These are phyloP conservation scores for Stenoptilia bipunctidactyla DNA, from an alignment of 2,888 invertebrate genomes.

Conservation along the genomic window DNA sequence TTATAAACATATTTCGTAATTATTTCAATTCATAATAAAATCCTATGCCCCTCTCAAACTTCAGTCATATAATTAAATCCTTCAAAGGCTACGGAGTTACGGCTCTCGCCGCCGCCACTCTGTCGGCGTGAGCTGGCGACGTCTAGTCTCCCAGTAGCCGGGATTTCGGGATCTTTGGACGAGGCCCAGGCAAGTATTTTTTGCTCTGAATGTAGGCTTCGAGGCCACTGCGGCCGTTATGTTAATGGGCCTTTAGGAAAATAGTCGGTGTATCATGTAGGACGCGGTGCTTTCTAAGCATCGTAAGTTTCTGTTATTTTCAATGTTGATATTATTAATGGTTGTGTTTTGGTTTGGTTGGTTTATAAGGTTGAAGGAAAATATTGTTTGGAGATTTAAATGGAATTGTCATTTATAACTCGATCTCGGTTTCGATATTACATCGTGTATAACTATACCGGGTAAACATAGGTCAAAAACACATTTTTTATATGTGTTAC, in stretches of 20 bases:
- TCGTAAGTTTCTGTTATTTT: slow-evolving; percentile 21
- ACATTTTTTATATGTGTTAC: no score
- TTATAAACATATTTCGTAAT: not conserved
- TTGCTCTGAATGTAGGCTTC: slow-evolving; percentile 53
- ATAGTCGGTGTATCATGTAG: slow-evolving; percentile 34
- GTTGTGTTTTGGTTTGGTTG: no score
- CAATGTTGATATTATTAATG: no score
- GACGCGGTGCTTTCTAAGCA: slow-evolving; percentile 55
- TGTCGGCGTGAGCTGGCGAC: slow-evolving; percentile 4
- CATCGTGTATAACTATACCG: no score
- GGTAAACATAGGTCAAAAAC: no score
- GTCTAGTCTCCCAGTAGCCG: slow-evolving; percentile 5
- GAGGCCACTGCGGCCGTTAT: slow-evolving; percentile 57
- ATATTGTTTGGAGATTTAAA: no score
- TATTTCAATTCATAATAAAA: not conserved
- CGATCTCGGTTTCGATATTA: no score
- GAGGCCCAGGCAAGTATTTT: slow-evolving; percentile 58
- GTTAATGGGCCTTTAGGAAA: slow-evolving; percentile 52
- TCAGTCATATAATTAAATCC: no score
- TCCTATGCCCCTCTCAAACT: no score
- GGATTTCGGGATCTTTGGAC: slow-evolving; percentile 42
- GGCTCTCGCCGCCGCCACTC: slow-evolving; percentile 3
- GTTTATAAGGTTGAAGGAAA: no score
- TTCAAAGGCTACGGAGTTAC: no score
- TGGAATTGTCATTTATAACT: no score